Evolutionary conservation across 37 sponge, comb jelly and placozoan genomes (phyloP), one percentile per base, ranked within the genome.

Genomic region (Halichondria panicea): DNA sequence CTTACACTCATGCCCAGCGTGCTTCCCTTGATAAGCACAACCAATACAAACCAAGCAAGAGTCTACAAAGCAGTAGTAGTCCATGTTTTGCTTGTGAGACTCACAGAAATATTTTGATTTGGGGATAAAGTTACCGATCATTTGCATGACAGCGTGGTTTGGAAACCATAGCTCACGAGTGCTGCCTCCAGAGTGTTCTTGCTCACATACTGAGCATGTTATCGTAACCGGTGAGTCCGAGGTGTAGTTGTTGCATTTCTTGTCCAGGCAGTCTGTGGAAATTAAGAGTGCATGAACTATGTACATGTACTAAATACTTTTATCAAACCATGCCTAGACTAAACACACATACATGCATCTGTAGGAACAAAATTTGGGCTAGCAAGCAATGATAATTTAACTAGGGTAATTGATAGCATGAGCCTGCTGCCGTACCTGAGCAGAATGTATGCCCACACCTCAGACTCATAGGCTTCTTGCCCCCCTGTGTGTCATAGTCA

Each of bases 361-460:
- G 7, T 64, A 35, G 6, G 37, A 9, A 64, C 40, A 11, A 9
- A 37, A 36, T 11, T 8, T 36, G 8, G n/a, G 60, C 27, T 59
- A n/a, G 27, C 28, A 25, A 9, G 13, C 60, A 25, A 59, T 7
- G 25, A 21, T n/a, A n/a, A 30, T 4, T 64, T 5, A 64, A 35
- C 11, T 39, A 32, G 35, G 38, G 3, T 34, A 64, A n/a, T n/a
- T n/a, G n/a, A n/a, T n/a, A n/a, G n/a, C n/a, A n/a, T n/a, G n/a
- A n/a, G n/a, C n/a, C n/a, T 30, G 38, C 37, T 28, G 2, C 9
- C 41, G 1, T 59, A 79, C 80, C 80, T 31, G 34, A 44, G 44
- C 80, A 79, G 80, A 79, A 79, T 34, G 80, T 60, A 37, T 79
- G 80, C 9, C 80, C 80, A 69, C 80, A 79, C 18, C 21, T 50